Evolutionary conservation across 2,888 invertebrate species (phyloP).

Genomic region (Rhagonycha lutea): DNA sequence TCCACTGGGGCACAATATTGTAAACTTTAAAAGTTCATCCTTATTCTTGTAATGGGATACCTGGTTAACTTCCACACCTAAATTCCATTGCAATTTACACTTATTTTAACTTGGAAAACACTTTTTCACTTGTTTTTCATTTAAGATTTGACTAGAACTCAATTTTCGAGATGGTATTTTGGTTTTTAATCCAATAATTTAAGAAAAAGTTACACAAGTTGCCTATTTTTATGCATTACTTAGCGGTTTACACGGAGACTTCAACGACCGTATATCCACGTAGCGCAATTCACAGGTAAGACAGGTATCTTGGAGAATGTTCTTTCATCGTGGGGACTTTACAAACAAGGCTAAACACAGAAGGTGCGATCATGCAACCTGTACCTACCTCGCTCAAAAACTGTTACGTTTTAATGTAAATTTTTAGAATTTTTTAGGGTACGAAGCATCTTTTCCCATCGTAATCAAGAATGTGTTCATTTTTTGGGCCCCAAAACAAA

Average conservation of each 20-base stretch:
- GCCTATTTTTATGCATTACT: slow-evolving; percentile 4
- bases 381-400: not conserved
- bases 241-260: slow-evolving; percentile 27
- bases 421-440: not conserved
- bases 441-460: no score
- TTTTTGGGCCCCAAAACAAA: not conserved
- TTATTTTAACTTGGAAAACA: not conserved
- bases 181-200: not conserved
- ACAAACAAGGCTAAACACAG: slow-evolving; percentile 1
- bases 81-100: slow-evolving; percentile 30
- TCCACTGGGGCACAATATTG: not conserved
- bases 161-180: not conserved
- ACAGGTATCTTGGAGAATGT: slow-evolving; percentile 41
- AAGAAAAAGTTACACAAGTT: not conserved
- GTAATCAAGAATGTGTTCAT: not conserved
- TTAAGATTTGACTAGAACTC: not conserved
- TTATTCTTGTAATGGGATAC: slow-evolving; percentile 18
- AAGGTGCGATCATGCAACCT: slow-evolving; percentile 15
- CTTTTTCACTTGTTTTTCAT: not conserved
- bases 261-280: slow-evolving; percentile 38
- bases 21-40: slow-evolving; percentile 9
- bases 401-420: not conserved
- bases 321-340: slow-evolving; percentile 23
- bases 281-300: slow-evolving; percentile 40
- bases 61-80: slow-evolving; percentile 33